Base-by-base conservation (phyloP, 2,888 invertebrate genomes). In the Nomada lathburiana region DNA sequence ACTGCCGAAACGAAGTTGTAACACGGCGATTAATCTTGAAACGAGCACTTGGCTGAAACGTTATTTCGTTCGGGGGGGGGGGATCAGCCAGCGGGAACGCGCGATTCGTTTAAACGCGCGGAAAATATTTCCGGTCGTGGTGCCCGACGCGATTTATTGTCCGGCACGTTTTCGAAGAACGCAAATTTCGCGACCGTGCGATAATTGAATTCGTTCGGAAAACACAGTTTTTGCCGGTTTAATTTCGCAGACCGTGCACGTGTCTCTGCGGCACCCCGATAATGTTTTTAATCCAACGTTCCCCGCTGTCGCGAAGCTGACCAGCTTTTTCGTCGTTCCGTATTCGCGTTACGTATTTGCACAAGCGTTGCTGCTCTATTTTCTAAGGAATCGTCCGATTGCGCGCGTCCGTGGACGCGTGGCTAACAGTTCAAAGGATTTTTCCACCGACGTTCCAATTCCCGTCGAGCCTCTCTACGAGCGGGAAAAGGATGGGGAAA, bases 141-240 rank as follows among this genome's bases (percentile, higher is more conserved):
- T 3, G 47, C 42, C 44, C 23, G 60, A 67, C 70, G 71, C 64
- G 68, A 74, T 68, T 77, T 64, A 55, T 72, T 60, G 67, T 29
- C 23, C n/a, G 29, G 16, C n/a, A 1, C n/a, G 67, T 57, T 26
- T 79, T 26, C 64, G 52, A 64, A 77, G 74, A 80, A 77, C 70
- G 74, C 47, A 57, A 76, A 74, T 50, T 72, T 80, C 64, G 63
- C n/a, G 42, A 64, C 36, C 62, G 44, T 10, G 29, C 29, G 74
- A 47, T 75, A 80, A 82, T 82, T 52, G 59, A 74, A 82, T 82
- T 63, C 62, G 65, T 50, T 65, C 26, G 69, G 18, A 50, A 70
- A 80, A 55, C 63, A 70, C 0, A 36, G 29, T 23, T 26, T 26
- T 18, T 47, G 26, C 42, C 68, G 5, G 18, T 10, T 3, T 63